A percentile compares a stretch with the other conserved stretches of the same genome.
Evolutionary conservation across 2,113 vertebrate species (phyloP).

Genomic region (Acinonyx jubatus): DNA sequence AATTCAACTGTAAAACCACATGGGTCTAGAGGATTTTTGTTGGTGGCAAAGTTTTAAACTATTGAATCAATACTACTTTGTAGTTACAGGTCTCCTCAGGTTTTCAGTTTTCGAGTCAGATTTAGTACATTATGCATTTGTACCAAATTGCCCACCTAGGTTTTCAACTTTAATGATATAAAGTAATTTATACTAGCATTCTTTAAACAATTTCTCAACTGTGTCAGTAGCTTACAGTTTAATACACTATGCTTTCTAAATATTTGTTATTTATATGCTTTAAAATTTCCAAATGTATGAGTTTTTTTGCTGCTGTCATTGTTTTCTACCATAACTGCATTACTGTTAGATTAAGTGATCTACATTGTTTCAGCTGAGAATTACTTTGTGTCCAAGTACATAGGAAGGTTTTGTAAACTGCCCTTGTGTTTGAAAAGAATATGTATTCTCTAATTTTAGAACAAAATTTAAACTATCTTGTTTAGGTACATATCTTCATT

Average conservation of each 20-base stretch:
- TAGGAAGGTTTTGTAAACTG: background rate
- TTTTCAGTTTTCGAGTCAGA: background rate
- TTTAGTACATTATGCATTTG: background rate
- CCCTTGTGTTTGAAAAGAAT: background rate
- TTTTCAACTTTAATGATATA: conserved; percentile 11
- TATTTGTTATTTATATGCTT: background rate
- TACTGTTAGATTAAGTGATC: background rate
- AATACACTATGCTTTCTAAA: conserved; percentile 21
- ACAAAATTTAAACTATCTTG: background rate
- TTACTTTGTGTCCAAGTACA: background rate
- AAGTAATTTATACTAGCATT: background rate
- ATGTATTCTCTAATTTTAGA: background rate
- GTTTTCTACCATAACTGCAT: background rate
- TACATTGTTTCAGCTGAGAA: background rate
- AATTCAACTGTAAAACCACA: background rate
- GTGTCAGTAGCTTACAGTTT: background rate
- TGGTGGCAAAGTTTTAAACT: background rate
- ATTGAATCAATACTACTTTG: background rate
- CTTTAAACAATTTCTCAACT: background rate
- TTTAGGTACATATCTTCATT: background rate
- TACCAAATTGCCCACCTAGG: background rate
- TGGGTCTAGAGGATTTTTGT: background rate
- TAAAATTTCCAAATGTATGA: background rate
- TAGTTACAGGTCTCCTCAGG: background rate
- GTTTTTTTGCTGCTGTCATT: background rate